These are phyloP conservation scores for Regulus satrapa DNA, from an alignment of 2,113 vertebrate species.

Conservation along the genomic window DNA sequence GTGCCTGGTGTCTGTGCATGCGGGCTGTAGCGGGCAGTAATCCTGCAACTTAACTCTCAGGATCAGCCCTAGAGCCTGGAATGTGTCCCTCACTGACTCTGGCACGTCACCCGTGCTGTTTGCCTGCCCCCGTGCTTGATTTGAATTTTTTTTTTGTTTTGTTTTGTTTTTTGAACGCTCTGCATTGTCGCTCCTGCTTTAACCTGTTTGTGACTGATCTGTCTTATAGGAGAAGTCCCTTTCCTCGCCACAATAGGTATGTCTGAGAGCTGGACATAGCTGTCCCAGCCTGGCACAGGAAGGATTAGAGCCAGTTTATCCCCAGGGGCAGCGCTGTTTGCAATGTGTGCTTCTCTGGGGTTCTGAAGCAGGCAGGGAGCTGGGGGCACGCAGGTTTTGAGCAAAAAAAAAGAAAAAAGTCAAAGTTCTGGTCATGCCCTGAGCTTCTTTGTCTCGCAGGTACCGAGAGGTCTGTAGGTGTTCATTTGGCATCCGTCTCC, in stretches of 20 bases:
- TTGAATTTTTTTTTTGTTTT: no score
- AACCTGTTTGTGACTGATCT: conserved; percentile 68
- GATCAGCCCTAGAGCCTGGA: conserved; percentile 23
- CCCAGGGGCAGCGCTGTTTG: not conserved
- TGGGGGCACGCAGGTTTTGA: not conserved
- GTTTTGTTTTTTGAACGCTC: not conserved
- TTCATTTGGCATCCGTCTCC: not conserved
- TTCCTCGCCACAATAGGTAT: conserved; percentile 60
- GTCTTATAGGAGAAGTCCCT: conserved; percentile 65
- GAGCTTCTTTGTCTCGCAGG: not conserved
- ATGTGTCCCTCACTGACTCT: conserved; percentile 36
- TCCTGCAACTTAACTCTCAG: conserved; percentile 2
- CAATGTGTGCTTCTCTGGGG: not conserved
- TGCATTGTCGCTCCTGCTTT: conserved; percentile 57
- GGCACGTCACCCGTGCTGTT: not conserved
- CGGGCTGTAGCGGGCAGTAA: conserved; percentile 18
- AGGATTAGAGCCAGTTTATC: not conserved
- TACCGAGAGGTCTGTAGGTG: not conserved
- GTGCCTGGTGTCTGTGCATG: conserved; percentile 58
- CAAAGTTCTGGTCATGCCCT: not conserved
- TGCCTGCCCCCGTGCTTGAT: conserved; percentile 23
- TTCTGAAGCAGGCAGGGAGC: not conserved
- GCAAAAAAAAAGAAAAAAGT: not conserved
- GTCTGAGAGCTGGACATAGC: conserved; percentile 58
- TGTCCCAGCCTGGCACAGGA: not conserved